phyloP scores from a whole-genome alignment of 2,797 vertebrate genomes.

The Eulemur albifrons region DNA sequence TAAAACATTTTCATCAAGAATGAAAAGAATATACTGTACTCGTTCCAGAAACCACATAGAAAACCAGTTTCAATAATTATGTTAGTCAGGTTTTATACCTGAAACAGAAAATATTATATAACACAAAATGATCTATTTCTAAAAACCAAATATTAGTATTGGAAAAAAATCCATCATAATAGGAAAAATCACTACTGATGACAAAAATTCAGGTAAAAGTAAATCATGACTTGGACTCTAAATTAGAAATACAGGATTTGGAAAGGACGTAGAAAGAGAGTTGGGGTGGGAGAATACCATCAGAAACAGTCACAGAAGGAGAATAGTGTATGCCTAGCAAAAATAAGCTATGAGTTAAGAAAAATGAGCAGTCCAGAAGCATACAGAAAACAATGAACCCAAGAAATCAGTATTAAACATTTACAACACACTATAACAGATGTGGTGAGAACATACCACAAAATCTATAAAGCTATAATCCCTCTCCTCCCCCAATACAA shows the following conservation, averaged over 20 bases:
- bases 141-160: background rate
- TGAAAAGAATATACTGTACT: background rate
- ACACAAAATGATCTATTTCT: slow-evolving; percentile 5
- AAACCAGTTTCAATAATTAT: slow-evolving; percentile 11
- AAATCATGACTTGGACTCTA: background rate
- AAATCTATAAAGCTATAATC: background rate
- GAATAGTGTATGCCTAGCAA: background rate
- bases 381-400: background rate
- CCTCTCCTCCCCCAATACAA: background rate
- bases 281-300: background rate
- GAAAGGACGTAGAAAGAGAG: background rate
- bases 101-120: background rate
- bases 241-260: background rate
- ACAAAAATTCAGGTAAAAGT: slow-evolving; percentile 5
- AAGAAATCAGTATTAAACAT: background rate
- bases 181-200: slow-evolving; percentile 13
- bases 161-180: background rate
- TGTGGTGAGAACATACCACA: background rate
- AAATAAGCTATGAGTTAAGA: background rate
- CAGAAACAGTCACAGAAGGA: background rate
- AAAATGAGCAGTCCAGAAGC: background rate
- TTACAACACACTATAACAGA: background rate
- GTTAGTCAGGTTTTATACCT: background rate
- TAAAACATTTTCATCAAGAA: background rate
- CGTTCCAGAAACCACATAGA: background rate